Percentiles rank a stretch among this genome's conserved stretches.
Conservation (phyloP, 2,888 invertebrate species). For the Dicyrtoma fusca region DNA sequence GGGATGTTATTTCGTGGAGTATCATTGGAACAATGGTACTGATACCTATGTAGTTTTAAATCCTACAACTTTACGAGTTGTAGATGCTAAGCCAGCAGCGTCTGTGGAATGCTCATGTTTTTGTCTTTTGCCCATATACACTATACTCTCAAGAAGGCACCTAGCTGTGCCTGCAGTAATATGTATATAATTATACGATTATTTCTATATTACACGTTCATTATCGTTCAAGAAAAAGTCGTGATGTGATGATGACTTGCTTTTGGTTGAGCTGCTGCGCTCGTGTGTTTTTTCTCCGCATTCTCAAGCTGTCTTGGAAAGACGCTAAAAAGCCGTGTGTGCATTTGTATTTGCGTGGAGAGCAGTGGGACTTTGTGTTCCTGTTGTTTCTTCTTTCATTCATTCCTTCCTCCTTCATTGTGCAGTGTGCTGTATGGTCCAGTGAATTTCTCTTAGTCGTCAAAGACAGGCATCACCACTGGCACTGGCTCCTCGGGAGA, state of each 20-base stretch:
- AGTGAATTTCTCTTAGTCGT: conserved; percentile 1
- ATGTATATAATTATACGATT: too few relatives aligned
- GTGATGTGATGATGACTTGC: conserved; percentile 41
- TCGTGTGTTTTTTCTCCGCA: conserved; percentile 36
- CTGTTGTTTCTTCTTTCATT: conserved; percentile 11
- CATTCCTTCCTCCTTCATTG: conserved; percentile 20
- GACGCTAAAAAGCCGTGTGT: neutral
- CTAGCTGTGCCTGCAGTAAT: too few relatives aligned
- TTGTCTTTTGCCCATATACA: too few relatives aligned
- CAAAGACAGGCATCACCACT: neutral
- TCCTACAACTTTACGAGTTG: too few relatives aligned
- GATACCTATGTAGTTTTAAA: too few relatives aligned
- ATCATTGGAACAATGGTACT: conserved; percentile 18
- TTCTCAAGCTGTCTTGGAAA: conserved; percentile 24
- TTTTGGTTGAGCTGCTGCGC: neutral
- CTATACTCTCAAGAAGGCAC: too few relatives aligned
- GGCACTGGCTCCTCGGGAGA: neutral
- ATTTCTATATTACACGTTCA: conserved; percentile 4
- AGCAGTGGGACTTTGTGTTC: too few relatives aligned
- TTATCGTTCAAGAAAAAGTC: conserved; percentile 30
- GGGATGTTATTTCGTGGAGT: neutral
- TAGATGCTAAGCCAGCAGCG: too few relatives aligned
- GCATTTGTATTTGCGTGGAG: too few relatives aligned
- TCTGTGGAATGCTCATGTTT: too few relatives aligned
- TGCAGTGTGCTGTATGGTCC: conserved; percentile 24